Conservation (phyloP, 2,888 invertebrate species). For the Caenorhabditis wallacei region DNA sequence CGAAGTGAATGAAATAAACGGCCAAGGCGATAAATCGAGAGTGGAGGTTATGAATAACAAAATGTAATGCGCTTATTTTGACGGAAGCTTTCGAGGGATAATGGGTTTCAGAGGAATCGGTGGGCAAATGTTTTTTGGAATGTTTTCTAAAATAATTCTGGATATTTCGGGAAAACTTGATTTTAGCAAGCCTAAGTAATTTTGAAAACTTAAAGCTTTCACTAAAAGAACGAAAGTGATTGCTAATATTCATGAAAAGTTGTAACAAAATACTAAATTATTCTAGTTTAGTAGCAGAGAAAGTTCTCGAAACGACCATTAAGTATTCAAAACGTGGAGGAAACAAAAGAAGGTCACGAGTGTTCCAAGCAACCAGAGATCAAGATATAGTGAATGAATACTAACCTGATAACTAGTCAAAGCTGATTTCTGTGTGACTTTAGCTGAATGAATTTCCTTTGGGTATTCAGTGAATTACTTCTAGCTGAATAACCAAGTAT, state of each 20-base stretch:
- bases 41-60: conserved; percentile 27
- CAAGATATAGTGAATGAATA: not conserved
- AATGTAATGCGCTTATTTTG: conserved; percentile 8
- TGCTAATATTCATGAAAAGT: too few relatives aligned
- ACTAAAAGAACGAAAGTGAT: too few relatives aligned
- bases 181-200: too few relatives aligned
- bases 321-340: not conserved
- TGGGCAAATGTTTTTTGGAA: not conserved
- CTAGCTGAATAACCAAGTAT: too few relatives aligned
- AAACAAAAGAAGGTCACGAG: not conserved
- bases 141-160: not conserved
- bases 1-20: not conserved
- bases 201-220: too few relatives aligned
- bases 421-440: not conserved
- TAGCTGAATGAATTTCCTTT: too few relatives aligned
- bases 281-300: not conserved
- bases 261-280: not conserved
- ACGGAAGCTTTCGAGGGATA: not conserved
- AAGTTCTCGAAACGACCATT: not conserved
- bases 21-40: conserved; percentile 13
- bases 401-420: not conserved
- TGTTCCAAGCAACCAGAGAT: not conserved
- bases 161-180: too few relatives aligned
- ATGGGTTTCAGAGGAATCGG: not conserved
- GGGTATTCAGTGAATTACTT: too few relatives aligned